Percentiles rank a stretch among this genome's conserved stretches.
Conservation (phyloP, 2,888 invertebrate species). For the Horisme vitalbata region DNA sequence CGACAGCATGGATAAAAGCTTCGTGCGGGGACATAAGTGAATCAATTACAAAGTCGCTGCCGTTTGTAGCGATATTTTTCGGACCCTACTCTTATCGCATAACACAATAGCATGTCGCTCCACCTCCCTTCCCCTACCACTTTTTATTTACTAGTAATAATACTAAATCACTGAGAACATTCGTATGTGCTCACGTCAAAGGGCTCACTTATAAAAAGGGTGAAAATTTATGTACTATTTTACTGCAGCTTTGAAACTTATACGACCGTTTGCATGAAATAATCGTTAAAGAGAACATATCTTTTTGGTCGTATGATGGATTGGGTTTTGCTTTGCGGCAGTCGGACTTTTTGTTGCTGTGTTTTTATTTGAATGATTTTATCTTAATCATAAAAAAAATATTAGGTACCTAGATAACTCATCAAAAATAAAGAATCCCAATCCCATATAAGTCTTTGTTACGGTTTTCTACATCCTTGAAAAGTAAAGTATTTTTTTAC, state of each 20-base stretch:
- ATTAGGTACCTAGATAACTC: too few species aligned
- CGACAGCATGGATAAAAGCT: conserved; percentile 32
- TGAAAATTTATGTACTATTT: conserved; percentile 61
- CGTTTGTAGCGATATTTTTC: conserved; percentile 65
- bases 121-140: conserved; percentile 82
- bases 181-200: conserved; percentile 61
- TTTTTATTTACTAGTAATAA: conserved; percentile 82
- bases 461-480: too few species aligned
- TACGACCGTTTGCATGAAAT: conserved; percentile 43
- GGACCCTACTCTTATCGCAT: conserved; percentile 66
- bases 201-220: conserved; percentile 60
- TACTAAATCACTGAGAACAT: conserved; percentile 75
- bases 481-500: too few species aligned
- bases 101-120: conserved; percentile 75
- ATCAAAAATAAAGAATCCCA: too few species aligned
- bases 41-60: conserved; percentile 75
- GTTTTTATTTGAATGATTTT: conserved; percentile 5
- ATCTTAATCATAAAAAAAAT: too few species aligned
- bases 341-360: not conserved
- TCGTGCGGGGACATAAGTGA: conserved; percentile 69
- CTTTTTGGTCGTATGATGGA: conserved; percentile 29
- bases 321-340: conserved; percentile 10
- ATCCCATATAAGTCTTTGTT: too few species aligned
- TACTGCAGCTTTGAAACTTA: conserved; percentile 34
- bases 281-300: conserved; percentile 38